Conservation (phyloP, 2,888 invertebrate genomes). For the Dioctria linearis region DNA sequence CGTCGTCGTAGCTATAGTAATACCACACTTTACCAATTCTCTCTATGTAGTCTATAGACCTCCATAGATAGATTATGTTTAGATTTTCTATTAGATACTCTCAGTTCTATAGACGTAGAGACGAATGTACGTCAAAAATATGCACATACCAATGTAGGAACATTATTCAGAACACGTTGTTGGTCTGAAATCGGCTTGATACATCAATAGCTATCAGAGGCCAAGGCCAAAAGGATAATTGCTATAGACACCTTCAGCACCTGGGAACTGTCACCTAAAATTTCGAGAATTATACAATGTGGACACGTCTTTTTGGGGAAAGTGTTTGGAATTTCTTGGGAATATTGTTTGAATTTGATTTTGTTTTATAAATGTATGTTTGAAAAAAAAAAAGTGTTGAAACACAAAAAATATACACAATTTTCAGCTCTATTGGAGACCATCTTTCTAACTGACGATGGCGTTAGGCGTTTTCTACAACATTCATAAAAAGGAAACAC, state of each 20-base stretch:
- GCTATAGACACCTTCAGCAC: conserved; percentile 29
- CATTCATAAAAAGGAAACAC: too few relatives aligned
- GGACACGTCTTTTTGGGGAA: not conserved
- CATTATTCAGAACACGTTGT: conserved; percentile 23
- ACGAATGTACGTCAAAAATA: not conserved
- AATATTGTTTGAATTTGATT: too few relatives aligned
- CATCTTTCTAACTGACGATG: too few relatives aligned
- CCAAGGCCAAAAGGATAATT: not conserved
- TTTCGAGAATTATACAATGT: conserved; percentile 15
- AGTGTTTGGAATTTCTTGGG: conserved; percentile 28
- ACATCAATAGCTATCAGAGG: conserved; percentile 22
- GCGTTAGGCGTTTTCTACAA: too few relatives aligned
- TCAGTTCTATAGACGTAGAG: conserved; percentile 44
- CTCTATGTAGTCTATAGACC: conserved; percentile 9
- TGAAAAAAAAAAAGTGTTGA: too few relatives aligned
- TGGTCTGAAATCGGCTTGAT: conserved; percentile 1
- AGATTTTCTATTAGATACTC: conserved; percentile 32
- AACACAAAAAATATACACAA: too few relatives aligned
- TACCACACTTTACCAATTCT: conserved; percentile 21
- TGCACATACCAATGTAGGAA: conserved; percentile 5
- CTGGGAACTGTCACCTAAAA: conserved; percentile 16
- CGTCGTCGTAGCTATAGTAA: too few relatives aligned
- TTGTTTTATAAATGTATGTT: too few relatives aligned
- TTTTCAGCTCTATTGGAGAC: too few relatives aligned
- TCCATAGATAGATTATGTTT: conserved; percentile 5